A percentile compares a stretch with the other conserved stretches of the same genome.
phyloP scores from a whole-genome alignment of 1,140 invertebrate genomes.

The Penaeus vannamei region DNA sequence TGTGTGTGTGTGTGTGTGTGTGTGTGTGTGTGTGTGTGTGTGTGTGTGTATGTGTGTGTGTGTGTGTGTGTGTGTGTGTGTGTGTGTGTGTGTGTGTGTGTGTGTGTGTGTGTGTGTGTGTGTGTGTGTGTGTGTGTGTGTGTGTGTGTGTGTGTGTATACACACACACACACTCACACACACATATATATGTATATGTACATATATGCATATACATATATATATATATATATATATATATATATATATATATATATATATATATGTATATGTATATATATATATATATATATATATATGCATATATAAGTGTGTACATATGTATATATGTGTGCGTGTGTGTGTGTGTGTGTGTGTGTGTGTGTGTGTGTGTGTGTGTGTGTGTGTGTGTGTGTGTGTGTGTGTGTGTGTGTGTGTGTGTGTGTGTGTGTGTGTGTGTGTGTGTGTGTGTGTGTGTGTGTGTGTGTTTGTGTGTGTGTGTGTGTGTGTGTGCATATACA shows the following conservation, averaged over 20 bases:
- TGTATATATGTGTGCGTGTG: too few relatives aligned
- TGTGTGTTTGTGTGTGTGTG: conserved; percentile 12
- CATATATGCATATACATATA: conserved; percentile 42
- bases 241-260: conserved; percentile 44
- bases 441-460: conserved; percentile 24
- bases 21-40: conserved; percentile 18
- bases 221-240: conserved; percentile 47
- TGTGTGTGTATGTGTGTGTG: conserved; percentile 32
- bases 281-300: too few relatives aligned
- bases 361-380: too few relatives aligned
- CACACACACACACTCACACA: background rate
- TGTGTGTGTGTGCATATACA: conserved; percentile 38
- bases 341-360: too few relatives aligned
- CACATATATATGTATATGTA: background rate
- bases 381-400: too few relatives aligned
- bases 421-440: conserved; percentile 23
- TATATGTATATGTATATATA: conserved; percentile 6
- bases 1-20: conserved; percentile 25
- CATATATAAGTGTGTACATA: too few relatives aligned
- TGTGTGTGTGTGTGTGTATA: background rate
- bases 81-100: conserved; percentile 26
- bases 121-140: background rate
- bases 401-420: background rate
- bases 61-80: conserved; percentile 34
- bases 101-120: conserved; percentile 34